phyloP scores from a whole-genome alignment of 2,113 vertebrate genomes.

The Indicator maculatus region DNA sequence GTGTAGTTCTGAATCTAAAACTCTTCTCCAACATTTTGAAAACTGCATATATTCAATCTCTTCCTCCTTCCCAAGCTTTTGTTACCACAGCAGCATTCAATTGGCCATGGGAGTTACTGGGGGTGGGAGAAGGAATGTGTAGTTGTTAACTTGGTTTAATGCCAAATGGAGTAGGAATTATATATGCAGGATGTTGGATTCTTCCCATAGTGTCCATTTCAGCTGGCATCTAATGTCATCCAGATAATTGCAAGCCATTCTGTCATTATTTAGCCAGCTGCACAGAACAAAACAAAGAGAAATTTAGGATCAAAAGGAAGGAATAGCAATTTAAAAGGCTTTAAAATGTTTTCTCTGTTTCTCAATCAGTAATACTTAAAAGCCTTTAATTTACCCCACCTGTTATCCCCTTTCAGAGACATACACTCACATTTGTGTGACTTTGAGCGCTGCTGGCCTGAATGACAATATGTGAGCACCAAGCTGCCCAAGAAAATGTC shows the following conservation, averaged over 20 bases:
- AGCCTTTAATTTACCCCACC: slow-evolving; percentile 70
- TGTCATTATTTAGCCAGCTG: slow-evolving; percentile 78
- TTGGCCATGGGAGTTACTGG: slow-evolving; percentile 64
- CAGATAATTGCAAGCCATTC: slow-evolving; percentile 77
- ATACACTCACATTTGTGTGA: slow-evolving; percentile 43
- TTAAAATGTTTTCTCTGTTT: slow-evolving; percentile 82
- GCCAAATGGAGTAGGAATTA: slow-evolving; percentile 76
- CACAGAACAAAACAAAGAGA: slow-evolving; percentile 78
- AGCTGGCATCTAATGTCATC: slow-evolving; percentile 76
- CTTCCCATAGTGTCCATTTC: slow-evolving; percentile 83
- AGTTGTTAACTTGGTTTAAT: slow-evolving; percentile 70
- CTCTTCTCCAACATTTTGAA: slow-evolving; percentile 53
- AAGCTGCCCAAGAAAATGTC: slow-evolving; percentile 65
- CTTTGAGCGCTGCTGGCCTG: slow-evolving; percentile 47
- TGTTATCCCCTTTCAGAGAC: background rate
- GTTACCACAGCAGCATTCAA: slow-evolving; percentile 73
- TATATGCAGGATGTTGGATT: slow-evolving; percentile 69
- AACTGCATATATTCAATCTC: slow-evolving; percentile 53
- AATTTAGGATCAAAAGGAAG: slow-evolving; percentile 75
- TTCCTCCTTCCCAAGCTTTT: background rate
- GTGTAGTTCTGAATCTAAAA: slow-evolving; percentile 32
- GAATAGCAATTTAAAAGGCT: slow-evolving; percentile 78
- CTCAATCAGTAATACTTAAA: slow-evolving; percentile 77
- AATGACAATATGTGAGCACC: slow-evolving; percentile 34
- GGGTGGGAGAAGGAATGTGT: slow-evolving; percentile 22